Conservation (phyloP, 1,140 invertebrate species). For the Laodelphax striatellus region DNA sequence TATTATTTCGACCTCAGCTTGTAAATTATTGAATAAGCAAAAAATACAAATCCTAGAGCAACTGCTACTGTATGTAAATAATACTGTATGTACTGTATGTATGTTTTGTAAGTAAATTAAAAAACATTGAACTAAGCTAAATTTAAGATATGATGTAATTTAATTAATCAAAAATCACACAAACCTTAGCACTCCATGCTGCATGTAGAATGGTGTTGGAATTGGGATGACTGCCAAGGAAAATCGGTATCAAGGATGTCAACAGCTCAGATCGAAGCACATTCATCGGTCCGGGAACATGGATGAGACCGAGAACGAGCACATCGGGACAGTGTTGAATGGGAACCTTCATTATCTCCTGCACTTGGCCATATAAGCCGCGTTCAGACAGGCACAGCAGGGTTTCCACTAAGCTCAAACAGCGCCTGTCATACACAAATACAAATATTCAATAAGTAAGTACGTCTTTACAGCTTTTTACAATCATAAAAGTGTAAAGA, state of each 20-base stretch:
- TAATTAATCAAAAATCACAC: no score
- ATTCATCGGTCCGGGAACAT: constrained; percentile 66
- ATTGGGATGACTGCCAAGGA: constrained; percentile 89
- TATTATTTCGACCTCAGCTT: no score
- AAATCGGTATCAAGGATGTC: constrained; percentile 75
- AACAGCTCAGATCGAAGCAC: constrained; percentile 73
- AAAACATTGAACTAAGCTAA: no score
- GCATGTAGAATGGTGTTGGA: constrained; percentile 85
- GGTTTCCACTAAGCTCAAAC: constrained; percentile 79
- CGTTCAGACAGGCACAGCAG: constrained; percentile 77
- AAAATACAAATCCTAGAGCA: no score
- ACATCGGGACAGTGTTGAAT: constrained; percentile 89
- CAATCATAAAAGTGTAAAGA: no score
- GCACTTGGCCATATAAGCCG: constrained; percentile 66
- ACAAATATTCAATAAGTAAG: no score
- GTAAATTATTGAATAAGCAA: no score
- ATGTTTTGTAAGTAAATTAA: no score
- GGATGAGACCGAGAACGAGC: constrained; percentile 72
- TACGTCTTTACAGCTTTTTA: no score
- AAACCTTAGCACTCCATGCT: constrained; percentile 71
- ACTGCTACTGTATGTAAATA: no score
- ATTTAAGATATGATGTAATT: no score
- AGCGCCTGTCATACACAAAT: constrained; percentile 40
- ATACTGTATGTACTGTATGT: no score
- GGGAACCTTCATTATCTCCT: constrained; percentile 87